These are phyloP conservation scores for Argopecten irradians DNA, from an alignment of 1,140 invertebrate genomes.

Conservation along the genomic window DNA sequence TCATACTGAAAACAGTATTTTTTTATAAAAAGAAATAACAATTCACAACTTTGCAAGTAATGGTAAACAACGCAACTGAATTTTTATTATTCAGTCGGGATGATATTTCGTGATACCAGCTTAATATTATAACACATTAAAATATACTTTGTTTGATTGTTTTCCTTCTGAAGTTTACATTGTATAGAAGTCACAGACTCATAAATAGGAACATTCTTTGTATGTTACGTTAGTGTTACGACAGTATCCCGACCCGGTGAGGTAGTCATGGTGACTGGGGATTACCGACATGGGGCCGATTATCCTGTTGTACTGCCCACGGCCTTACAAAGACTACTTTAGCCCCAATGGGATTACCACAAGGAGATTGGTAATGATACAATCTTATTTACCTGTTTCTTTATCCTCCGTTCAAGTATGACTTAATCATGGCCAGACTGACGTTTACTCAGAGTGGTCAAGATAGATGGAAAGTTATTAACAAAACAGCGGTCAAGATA, in stretches of 20 bases:
- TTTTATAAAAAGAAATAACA: too few species aligned
- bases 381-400: conserved; percentile 7
- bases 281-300: neutral
- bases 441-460: neutral
- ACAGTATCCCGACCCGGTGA: neutral
- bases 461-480: neutral
- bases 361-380: conserved; percentile 2
- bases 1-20: too few species aligned
- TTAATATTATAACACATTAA: too few species aligned
- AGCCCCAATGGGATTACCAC: neutral
- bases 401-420: conserved; percentile 7
- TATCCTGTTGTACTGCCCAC: neutral
- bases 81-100: too few species aligned
- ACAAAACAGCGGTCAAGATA: neutral
- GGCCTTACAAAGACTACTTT: neutral
- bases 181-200: neutral
- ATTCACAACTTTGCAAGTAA: too few species aligned
- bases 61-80: too few species aligned
- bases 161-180: too few species aligned
- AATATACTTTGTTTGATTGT: too few species aligned
- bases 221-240: too few species aligned
- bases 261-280: neutral
- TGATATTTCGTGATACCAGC: too few species aligned
- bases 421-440: neutral
- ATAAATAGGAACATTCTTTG: neutral